phyloP scores from a whole-genome alignment of 2,888 invertebrate species.

The Nemotelus nigrinus region DNA sequence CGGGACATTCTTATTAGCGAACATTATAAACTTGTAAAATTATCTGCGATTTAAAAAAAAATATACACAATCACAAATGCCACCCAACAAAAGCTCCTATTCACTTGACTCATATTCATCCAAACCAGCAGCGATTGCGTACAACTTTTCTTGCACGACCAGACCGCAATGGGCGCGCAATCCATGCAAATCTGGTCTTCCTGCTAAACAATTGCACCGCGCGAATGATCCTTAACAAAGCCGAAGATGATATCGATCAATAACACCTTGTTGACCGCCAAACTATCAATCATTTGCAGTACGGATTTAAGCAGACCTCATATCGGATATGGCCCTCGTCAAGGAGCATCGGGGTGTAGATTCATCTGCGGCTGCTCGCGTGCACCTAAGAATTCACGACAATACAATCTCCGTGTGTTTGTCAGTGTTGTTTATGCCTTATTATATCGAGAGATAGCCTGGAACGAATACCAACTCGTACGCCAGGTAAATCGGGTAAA shows the following conservation, averaged over 20 bases:
- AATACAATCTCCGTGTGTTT: neutral
- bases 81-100: no score
- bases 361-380: conserved; percentile 8
- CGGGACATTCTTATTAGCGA: no score
- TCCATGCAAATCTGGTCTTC: conserved; percentile 16
- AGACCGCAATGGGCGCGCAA: neutral
- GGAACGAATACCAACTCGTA: conserved; percentile 8
- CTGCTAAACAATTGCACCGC: conserved; percentile 1
- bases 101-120: no score
- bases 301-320: neutral
- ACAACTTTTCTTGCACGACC: conserved; percentile 22
- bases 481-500: conserved; percentile 39
- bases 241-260: conserved; percentile 38
- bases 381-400: conserved; percentile 7
- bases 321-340: conserved; percentile 30
- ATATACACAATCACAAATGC: no score
- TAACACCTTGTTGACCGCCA: conserved; percentile 44
- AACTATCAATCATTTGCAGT: conserved; percentile 27
- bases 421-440: no score
- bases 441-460: no score
- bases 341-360: neutral
- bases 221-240: conserved; percentile 36
- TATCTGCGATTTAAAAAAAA: no score
- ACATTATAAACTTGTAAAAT: no score
- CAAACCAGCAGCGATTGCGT: neutral